Evolutionary conservation across 2,113 vertebrate genomes (phyloP).

Genomic region (Bothrops jararaca): DNA sequence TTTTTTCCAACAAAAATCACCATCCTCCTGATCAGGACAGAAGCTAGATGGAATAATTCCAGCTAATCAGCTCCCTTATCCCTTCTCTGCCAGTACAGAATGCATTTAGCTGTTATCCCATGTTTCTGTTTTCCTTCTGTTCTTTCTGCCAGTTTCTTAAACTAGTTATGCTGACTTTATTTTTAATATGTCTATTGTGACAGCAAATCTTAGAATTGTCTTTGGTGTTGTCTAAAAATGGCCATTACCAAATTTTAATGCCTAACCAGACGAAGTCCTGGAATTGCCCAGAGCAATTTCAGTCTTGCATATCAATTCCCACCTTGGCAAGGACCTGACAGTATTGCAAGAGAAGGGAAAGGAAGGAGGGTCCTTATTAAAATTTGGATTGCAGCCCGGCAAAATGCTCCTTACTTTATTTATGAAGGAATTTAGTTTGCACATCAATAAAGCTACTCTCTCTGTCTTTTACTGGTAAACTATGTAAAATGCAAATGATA

Average conservation of each 20-base stretch:
- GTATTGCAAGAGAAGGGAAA: slow-evolving; percentile 26
- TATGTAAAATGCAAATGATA: slow-evolving; percentile 72
- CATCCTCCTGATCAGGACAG: not conserved
- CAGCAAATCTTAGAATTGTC: slow-evolving; percentile 69
- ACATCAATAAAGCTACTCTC: slow-evolving; percentile 65
- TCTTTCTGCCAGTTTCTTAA: slow-evolving; percentile 72
- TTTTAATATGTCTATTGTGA: slow-evolving; percentile 67
- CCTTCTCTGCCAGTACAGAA: slow-evolving; percentile 9
- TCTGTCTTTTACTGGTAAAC: slow-evolving; percentile 71
- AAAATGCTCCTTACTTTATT: slow-evolving; percentile 25
- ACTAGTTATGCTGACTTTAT: slow-evolving; percentile 73
- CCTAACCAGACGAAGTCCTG: slow-evolving; percentile 57
- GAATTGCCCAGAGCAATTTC: slow-evolving; percentile 55
- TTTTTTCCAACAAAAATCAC: slow-evolving; percentile 40
- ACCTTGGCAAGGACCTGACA: slow-evolving; percentile 46
- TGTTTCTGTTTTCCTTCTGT: slow-evolving; percentile 58
- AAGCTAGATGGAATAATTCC: slow-evolving; percentile 40
- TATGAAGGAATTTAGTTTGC: slow-evolving; percentile 38
- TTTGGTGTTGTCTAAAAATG: slow-evolving; percentile 70
- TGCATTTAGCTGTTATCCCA: slow-evolving; percentile 51
- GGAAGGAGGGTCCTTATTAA: slow-evolving; percentile 16
- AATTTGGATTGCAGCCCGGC: slow-evolving; percentile 41
- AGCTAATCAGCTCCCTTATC: slow-evolving; percentile 34
- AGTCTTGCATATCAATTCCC: slow-evolving; percentile 53
- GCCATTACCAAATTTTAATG: slow-evolving; percentile 66